A percentile compares a stretch with the other conserved stretches of the same genome.
Evolutionary conservation across 2,888 invertebrate species (phyloP).

Genomic region (Cryptophagus acutangulus): DNA sequence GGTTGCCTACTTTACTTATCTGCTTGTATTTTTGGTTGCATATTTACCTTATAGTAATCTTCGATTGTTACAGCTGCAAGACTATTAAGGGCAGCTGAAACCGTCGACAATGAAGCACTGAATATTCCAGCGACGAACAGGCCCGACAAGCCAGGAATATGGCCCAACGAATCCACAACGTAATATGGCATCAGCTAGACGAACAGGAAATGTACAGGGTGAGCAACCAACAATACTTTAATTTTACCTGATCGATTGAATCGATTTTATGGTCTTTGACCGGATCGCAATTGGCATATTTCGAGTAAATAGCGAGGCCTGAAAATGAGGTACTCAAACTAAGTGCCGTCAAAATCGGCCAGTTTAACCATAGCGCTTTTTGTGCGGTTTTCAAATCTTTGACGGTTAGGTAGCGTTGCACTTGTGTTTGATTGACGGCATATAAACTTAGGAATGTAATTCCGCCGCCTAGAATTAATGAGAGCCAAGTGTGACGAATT

Average conservation of each 20-base stretch:
- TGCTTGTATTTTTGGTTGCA: too few species aligned
- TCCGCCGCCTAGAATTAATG: slow-evolving; percentile 72
- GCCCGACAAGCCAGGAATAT: slow-evolving; percentile 76
- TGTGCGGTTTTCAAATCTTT: slow-evolving; percentile 67
- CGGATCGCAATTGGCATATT: slow-evolving; percentile 80
- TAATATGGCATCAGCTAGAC: slow-evolving; percentile 66
- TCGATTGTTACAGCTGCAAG: slow-evolving; percentile 85
- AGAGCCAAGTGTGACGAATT: slow-evolving; percentile 78
- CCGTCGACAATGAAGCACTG: slow-evolving; percentile 85
- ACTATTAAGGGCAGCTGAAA: slow-evolving; percentile 87
- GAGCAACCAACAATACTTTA: not conserved
- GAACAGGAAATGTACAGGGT: slow-evolving; percentile 3
- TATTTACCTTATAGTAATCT: slow-evolving; percentile 68
- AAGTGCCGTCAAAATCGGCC: slow-evolving; percentile 71
- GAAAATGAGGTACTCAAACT: slow-evolving; percentile 65
- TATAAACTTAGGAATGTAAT: slow-evolving; percentile 77
- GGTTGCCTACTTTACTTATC: too few species aligned
- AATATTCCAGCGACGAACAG: slow-evolving; percentile 89
- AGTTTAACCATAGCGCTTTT: slow-evolving; percentile 70
- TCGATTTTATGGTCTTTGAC: slow-evolving; percentile 56
- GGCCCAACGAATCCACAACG: slow-evolving; percentile 69
- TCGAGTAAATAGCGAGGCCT: slow-evolving; percentile 81
- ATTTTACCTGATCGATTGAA: slow-evolving; percentile 62
- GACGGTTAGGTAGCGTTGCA: slow-evolving; percentile 68
- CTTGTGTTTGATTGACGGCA: slow-evolving; percentile 83